These are phyloP conservation scores for Atlantisia rogersi DNA, from an alignment of 2,113 vertebrate species.

Conservation along the genomic window DNA sequence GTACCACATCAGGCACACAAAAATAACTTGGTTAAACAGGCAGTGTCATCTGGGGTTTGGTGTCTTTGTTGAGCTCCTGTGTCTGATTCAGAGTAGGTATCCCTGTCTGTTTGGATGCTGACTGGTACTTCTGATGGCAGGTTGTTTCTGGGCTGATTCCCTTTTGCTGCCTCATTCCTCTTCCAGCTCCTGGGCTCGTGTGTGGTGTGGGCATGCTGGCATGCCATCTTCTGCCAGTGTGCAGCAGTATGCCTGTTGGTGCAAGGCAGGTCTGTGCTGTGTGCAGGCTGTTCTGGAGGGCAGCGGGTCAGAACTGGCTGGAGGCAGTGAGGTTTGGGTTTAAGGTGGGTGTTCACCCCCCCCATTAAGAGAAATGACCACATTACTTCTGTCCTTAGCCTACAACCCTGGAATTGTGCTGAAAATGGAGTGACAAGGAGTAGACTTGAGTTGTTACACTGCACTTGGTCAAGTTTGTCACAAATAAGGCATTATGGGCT, in stretches of 20 bases:
- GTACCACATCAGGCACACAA: accelerated
- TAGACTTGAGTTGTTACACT: background rate
- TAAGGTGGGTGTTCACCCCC: background rate
- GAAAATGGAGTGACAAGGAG: accelerated
- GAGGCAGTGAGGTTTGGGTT: background rate
- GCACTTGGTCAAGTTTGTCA: too few species aligned
- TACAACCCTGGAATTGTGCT: accelerated
- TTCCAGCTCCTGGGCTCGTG: background rate
- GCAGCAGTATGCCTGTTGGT: too few species aligned
- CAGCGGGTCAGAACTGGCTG: background rate
- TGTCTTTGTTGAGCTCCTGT: background rate
- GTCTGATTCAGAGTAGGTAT: too few species aligned
- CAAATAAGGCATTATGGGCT: background rate
- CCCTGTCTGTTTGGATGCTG: accelerated
- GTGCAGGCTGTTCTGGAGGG: background rate
- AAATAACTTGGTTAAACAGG: too few species aligned
- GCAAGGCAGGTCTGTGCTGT: accelerated
- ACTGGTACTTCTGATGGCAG: background rate
- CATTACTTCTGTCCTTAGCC: background rate
- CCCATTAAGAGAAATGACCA: background rate
- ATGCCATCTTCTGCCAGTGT: too few species aligned
- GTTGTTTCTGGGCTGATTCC: too few species aligned
- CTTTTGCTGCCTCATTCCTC: background rate
- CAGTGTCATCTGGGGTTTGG: too few species aligned
- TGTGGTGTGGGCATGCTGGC: too few species aligned